Conservation (phyloP, 1,140 invertebrate genomes). For the Drosophila orosa region DNA sequence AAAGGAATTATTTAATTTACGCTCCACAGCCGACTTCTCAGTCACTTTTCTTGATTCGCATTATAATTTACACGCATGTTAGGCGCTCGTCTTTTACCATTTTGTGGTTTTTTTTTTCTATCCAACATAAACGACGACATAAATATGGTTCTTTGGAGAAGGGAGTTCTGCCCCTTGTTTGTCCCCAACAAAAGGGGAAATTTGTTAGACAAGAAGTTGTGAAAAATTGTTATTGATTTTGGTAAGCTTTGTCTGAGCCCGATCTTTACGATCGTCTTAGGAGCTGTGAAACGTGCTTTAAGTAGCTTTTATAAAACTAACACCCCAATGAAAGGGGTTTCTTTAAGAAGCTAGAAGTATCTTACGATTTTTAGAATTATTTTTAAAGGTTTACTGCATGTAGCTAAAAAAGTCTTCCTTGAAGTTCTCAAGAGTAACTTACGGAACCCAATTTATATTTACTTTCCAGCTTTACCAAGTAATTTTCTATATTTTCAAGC, state of each 20-base stretch:
- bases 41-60: constrained; percentile 66
- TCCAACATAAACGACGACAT: constrained; percentile 67
- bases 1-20: constrained; percentile 82
- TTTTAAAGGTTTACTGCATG: background rate
- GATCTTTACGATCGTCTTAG: constrained; percentile 51
- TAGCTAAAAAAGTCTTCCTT: background rate
- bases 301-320: constrained; percentile 14
- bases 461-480: background rate
- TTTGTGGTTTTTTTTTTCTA: constrained; percentile 49
- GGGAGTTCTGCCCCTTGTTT: constrained; percentile 66
- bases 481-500: background rate
- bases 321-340: constrained; percentile 3
- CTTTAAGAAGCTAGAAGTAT: background rate
- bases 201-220: constrained; percentile 61
- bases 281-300: constrained; percentile 16
- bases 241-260: constrained; percentile 26
- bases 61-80: constrained; percentile 79
- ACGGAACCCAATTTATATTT: background rate
- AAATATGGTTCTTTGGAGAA: constrained; percentile 66
- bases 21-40: constrained; percentile 39
- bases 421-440: background rate
- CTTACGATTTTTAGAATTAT: background rate
- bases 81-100: constrained; percentile 40
- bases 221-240: constrained; percentile 78
- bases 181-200: constrained; percentile 43